A percentile compares a stretch with the other conserved stretches of the same genome.
phyloP scores from a whole-genome alignment of 2,797 vertebrate species.

The Clarias laeviceps region DNA sequence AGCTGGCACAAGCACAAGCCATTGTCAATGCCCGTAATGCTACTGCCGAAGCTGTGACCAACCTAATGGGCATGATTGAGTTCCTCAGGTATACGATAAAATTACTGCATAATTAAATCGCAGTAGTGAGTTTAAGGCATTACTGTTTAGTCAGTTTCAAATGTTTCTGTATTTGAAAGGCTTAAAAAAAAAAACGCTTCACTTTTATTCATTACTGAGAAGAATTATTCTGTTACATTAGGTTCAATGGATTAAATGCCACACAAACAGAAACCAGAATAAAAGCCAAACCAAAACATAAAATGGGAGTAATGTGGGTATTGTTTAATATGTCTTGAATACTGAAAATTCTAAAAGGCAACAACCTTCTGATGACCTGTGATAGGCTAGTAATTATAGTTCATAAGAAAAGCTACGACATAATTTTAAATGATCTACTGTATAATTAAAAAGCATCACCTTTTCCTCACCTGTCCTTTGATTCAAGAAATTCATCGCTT shows the following conservation, averaged over 20 bases:
- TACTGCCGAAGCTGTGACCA: slow-evolving; percentile 76
- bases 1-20: slow-evolving; percentile 77
- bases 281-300: neutral
- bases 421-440: neutral
- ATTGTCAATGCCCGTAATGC: slow-evolving; percentile 86
- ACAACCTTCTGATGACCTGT: neutral
- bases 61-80: slow-evolving; percentile 83
- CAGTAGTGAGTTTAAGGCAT: neutral
- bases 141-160: neutral
- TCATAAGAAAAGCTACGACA: neutral
- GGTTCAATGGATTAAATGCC: neutral
- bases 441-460: neutral
- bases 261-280: neutral
- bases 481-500: neutral
- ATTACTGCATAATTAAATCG: neutral
- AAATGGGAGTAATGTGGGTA: neutral
- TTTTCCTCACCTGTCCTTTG: neutral
- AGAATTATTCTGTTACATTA: neutral
- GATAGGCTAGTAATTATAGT: neutral
- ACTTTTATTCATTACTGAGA: neutral
- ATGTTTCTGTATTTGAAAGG: neutral
- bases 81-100: slow-evolving; percentile 75
- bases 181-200: neutral
- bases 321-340: neutral
- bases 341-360: neutral